Evolutionary conservation across 2,888 invertebrate genomes (phyloP).

Genomic region (Trissoscelio sp.): DNA sequence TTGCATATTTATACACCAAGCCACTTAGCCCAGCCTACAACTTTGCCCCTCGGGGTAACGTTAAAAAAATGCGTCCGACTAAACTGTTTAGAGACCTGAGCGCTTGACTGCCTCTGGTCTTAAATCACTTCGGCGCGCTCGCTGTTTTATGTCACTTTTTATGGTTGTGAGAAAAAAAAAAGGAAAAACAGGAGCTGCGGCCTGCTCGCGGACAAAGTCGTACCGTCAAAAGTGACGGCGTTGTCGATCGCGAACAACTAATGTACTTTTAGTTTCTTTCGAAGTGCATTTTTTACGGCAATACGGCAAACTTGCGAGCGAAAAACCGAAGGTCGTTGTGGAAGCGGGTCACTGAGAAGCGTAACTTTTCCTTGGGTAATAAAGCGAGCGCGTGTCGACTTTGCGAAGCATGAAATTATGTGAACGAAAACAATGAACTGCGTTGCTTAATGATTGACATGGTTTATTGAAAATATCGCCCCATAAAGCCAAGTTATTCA

Average conservation of each 20-base stretch:
- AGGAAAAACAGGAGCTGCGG: neutral
- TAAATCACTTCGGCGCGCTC: conserved; percentile 75
- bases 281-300: conserved; percentile 46
- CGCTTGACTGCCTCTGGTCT: conserved; percentile 71
- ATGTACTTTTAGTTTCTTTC: conserved; percentile 52
- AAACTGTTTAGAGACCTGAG: conserved; percentile 80
- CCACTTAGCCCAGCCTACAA: conserved; percentile 78
- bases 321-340: conserved; percentile 65
- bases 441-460: conserved; percentile 58
- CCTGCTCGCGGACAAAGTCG: conserved; percentile 5
- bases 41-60: conserved; percentile 71
- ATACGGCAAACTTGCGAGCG: conserved; percentile 27
- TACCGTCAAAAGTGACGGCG: conserved; percentile 37
- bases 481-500: conserved; percentile 25
- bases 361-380: conserved; percentile 72
- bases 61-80: conserved; percentile 80
- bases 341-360: conserved; percentile 67
- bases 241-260: conserved; percentile 27
- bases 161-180: conserved; percentile 3
- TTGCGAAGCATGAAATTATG: conserved; percentile 73
- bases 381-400: conserved; percentile 69
- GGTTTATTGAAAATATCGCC: conserved; percentile 46
- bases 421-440: conserved; percentile 70
- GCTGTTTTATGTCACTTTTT: conserved; percentile 32
- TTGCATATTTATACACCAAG: conserved; percentile 81